A percentile compares a stretch with the other conserved stretches of the same genome.
Evolutionary conservation across 2,113 vertebrate species (phyloP).

Genomic region (Carollia perspicillata): DNA sequence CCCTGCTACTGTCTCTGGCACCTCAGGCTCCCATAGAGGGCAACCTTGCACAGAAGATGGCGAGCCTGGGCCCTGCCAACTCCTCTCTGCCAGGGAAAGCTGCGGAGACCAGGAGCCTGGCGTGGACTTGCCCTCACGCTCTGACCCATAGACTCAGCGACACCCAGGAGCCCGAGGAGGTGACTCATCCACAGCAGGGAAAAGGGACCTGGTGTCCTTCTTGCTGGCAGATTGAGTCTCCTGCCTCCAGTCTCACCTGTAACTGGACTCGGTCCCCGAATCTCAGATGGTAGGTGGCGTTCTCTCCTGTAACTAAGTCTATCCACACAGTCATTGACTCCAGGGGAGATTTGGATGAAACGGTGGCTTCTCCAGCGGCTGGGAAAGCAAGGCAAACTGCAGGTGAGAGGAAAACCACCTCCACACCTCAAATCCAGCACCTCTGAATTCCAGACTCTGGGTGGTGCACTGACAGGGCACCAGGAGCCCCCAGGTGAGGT

Average conservation of each 20-base stretch:
- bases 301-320: neutral
- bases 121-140: constrained; percentile 67
- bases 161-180: constrained; percentile 26
- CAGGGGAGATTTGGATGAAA: neutral
- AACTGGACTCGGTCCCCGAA: constrained; percentile 6
- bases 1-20: constrained; percentile 44
- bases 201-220: constrained; percentile 72
- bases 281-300: neutral
- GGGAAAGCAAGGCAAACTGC: neutral
- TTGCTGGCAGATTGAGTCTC: constrained; percentile 32
- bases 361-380: neutral
- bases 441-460: too few relatives aligned
- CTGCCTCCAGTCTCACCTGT: neutral
- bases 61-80: constrained; percentile 62
- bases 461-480: neutral
- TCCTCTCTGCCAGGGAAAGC: constrained; percentile 76
- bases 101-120: constrained; percentile 73
- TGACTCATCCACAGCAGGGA: constrained; percentile 61
- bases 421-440: neutral
- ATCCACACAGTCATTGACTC: neutral
- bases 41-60: constrained; percentile 85
- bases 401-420: neutral
- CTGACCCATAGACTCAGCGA: constrained; percentile 67
- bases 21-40: constrained; percentile 83
- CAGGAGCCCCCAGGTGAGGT: neutral